phyloP scores from a whole-genome alignment of 2,113 vertebrate species.

The Pheucticus melanocephalus region DNA sequence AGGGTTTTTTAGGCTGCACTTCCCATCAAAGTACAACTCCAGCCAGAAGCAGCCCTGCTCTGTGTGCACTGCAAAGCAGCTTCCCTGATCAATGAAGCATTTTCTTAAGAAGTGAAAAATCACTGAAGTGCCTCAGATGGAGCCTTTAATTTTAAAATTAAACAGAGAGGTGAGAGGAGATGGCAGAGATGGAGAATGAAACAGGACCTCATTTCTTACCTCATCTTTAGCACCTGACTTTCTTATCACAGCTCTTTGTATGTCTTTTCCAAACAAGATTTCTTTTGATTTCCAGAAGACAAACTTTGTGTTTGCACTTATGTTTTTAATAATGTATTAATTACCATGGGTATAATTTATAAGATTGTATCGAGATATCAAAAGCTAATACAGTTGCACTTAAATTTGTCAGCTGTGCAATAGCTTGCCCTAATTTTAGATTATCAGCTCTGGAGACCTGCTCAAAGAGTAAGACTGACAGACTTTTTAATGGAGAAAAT shows the following conservation, averaged over 20 bases:
- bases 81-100: neutral
- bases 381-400: constrained; percentile 69
- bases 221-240: neutral
- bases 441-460: constrained; percentile 50
- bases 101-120: neutral
- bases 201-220: neutral
- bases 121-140: neutral
- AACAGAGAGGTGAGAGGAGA: neutral
- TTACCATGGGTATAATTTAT: constrained; percentile 59
- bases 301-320: neutral
- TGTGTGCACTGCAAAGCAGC: neutral
- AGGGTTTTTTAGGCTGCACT: neutral
- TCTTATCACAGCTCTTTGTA: neutral
- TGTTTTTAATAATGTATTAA: constrained; percentile 55
- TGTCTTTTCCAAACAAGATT: neutral
- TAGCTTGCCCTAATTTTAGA: constrained; percentile 73
- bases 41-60: neutral
- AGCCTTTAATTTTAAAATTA: neutral
- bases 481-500: constrained; percentile 68
- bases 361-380: constrained; percentile 57
- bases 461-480: constrained; percentile 65
- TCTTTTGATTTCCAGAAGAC: neutral
- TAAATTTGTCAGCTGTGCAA: constrained; percentile 67
- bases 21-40: neutral
- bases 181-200: neutral